Evolutionary conservation across 2,888 invertebrate species (phyloP).

Genomic region (Cyclophora punctaria): DNA sequence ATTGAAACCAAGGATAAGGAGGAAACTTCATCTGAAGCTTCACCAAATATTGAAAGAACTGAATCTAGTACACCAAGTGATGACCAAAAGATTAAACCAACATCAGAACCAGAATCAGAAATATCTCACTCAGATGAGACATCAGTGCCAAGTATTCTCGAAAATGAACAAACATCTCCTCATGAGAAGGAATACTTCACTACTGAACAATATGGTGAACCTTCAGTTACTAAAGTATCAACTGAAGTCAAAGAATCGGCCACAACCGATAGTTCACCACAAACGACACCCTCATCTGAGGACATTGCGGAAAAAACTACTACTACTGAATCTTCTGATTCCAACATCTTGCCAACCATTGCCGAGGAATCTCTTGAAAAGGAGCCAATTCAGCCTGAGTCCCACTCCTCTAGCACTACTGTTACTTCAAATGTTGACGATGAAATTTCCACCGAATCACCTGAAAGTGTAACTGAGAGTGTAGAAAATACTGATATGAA

Average conservation of each 20-base stretch:
- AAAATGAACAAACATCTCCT: not conserved
- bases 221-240: not conserved
- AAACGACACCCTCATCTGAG: not conserved
- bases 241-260: not conserved
- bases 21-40: not conserved
- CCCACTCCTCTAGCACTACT: not conserved
- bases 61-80: no score
- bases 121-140: not conserved
- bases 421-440: not conserved
- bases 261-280: no score
- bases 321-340: not conserved
- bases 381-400: not conserved
- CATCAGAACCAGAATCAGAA: not conserved
- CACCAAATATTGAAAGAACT: not conserved
- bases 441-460: slow-evolving; percentile 13
- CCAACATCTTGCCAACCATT: not conserved
- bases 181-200: no score
- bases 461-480: slow-evolving; percentile 5
- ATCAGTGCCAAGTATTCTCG: not conserved
- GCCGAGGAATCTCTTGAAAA: not conserved
- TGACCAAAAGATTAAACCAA: no score
- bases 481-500: slow-evolving; percentile 5
- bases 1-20: not conserved
- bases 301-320: not conserved
- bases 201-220: not conserved